Evolutionary conservation across 2,888 invertebrate genomes (phyloP), one percentile per base, ranked within the genome.

Genomic region (Rhamnusium bicolor): DNA sequence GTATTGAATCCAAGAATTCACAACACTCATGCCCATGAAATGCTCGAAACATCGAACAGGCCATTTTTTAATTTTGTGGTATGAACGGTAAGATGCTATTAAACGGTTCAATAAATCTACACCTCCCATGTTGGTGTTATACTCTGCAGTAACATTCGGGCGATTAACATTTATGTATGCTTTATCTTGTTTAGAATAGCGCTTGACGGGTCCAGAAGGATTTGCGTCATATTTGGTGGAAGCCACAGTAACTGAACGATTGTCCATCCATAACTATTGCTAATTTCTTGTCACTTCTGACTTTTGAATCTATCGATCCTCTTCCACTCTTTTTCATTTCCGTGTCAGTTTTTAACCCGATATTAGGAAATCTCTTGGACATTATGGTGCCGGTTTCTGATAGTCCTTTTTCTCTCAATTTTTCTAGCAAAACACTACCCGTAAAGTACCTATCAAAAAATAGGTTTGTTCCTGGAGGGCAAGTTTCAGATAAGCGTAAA

Each of bases 51-150:
- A 60, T n/a, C 32, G 29, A 7, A 60, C 32, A 24, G 58, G 27
- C 14, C 32, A 58, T 32, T 60, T 60, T 60, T 12, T 60, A 6
- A 32, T 60, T 27, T 29, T 29, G 27, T 14, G 16, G 16, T 16
- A 5, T 18, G 60, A 60, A 16, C 32, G 32, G 16, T 18, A 60
- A 7, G n/a, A 32, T 6, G 27, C 10, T 27, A 24, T 16, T 32
- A 24, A 12, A 12, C 40, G 40, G 12, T 40, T 12, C 40, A 12
- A 10, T 12, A 60, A 14, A 32, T 60, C 60, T 16, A 60, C 60
- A 18, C 62, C 62, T 10, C 62, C 62, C 62, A 62, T 62, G 14
- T 46, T 46, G 10, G 6, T n/a, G 21, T 62, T 62, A 18, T 62
- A 62, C 18, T 19, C 3, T 62, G 21, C 21, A 21, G 47, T 46